These are phyloP conservation scores for Morpho achilles DNA, from an alignment of 2,888 invertebrate genomes.

Conservation along the genomic window DNA sequence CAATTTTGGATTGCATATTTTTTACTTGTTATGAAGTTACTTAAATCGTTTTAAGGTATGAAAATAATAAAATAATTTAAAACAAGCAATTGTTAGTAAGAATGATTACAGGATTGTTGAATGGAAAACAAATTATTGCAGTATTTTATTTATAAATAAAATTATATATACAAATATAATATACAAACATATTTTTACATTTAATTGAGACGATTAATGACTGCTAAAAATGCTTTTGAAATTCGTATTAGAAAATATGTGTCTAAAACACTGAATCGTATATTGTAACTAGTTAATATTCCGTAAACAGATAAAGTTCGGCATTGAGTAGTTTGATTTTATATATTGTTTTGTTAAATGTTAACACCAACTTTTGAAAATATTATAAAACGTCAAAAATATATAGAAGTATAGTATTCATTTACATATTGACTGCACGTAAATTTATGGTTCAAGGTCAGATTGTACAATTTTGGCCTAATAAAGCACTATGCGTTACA, in stretches of 20 bases:
- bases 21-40: no score
- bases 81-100: no score
- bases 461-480: conserved; percentile 32
- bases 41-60: no score
- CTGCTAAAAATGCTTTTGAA: conserved; percentile 12
- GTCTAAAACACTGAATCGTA: conserved; percentile 8
- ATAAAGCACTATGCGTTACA: conserved; percentile 29
- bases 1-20: no score
- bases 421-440: conserved; percentile 24
- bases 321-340: conserved; percentile 15
- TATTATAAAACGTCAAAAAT: neutral
- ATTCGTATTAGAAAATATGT: conserved; percentile 2
- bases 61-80: no score
- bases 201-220: neutral
- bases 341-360: conserved; percentile 11
- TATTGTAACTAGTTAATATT: conserved; percentile 14
- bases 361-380: neutral
- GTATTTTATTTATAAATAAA: no score
- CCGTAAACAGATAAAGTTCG: conserved; percentile 1
- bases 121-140: no score
- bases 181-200: neutral
- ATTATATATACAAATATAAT: no score
- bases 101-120: no score
- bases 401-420: conserved; percentile 16
- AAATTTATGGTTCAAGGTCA: conserved; percentile 22